These are phyloP conservation scores for Drosophila helvetica DNA, from an alignment of 2,888 invertebrate genomes.

Conservation along the genomic window DNA sequence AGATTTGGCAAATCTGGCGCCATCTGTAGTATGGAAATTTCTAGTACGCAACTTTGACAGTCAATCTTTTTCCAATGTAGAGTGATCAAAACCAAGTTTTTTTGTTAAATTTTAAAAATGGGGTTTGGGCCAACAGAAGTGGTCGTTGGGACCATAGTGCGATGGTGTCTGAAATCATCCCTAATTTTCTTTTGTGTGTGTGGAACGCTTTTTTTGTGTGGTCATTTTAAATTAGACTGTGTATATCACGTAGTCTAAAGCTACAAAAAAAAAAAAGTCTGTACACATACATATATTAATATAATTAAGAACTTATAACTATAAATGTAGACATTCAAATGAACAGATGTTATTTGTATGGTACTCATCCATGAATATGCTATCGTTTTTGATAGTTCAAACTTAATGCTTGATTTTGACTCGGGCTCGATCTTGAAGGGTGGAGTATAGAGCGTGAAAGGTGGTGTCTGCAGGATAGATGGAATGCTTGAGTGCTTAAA, in stretches of 20 bases:
- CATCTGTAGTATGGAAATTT: too few relatives aligned
- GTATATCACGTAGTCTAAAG: slow-evolving; percentile 13
- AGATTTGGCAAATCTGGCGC: too few relatives aligned
- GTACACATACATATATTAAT: slow-evolving; percentile 11
- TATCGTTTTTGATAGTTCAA: background rate
- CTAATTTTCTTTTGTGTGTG: background rate
- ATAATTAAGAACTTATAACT: slow-evolving; percentile 26
- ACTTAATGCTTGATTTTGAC: background rate
- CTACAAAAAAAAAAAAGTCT: slow-evolving; percentile 32
- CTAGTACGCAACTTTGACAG: too few relatives aligned
- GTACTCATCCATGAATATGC: too few relatives aligned
- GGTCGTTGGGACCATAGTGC: too few relatives aligned
- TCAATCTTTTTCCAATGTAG: too few relatives aligned
- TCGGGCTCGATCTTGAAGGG: background rate
- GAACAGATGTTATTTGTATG: too few relatives aligned
- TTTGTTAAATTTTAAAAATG: too few relatives aligned
- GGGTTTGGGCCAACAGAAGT: too few relatives aligned
- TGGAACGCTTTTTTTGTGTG: background rate
- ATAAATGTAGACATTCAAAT: slow-evolving; percentile 22
- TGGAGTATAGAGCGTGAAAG: background rate
- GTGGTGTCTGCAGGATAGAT: slow-evolving; percentile 2
- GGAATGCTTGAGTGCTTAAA: background rate
- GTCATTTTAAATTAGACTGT: slow-evolving; percentile 51
- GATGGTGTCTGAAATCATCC: too few relatives aligned
- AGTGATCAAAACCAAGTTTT: too few relatives aligned